phyloP scores from a whole-genome alignment of 2,888 invertebrate species.

The Tenthredo scrophulariae region DNA sequence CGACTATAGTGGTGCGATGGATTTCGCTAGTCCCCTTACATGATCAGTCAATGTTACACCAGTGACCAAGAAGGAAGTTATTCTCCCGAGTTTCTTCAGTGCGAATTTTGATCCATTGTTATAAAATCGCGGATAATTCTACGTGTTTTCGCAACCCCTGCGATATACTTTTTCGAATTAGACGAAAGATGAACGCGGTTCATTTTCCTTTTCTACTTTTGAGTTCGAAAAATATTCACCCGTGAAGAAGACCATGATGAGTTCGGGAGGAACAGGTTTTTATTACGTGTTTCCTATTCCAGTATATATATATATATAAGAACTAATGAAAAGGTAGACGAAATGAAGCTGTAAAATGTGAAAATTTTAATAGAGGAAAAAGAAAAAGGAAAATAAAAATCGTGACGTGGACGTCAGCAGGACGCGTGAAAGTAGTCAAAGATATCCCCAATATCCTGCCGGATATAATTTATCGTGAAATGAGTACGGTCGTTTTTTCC shows the following conservation, averaged over 20 bases:
- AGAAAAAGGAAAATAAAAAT: neutral
- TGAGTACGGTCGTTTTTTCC: slow-evolving; percentile 37
- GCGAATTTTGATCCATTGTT: neutral
- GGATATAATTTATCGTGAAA: slow-evolving; percentile 42
- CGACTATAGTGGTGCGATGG: neutral
- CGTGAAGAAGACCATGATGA: neutral
- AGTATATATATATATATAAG: neutral
- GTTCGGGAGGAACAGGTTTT: slow-evolving; percentile 2
- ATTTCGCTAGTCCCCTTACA: neutral
- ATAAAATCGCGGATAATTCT: neutral
- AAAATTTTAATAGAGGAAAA: slow-evolving; percentile 1
- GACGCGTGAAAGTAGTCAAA: slow-evolving; percentile 32
- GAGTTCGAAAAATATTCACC: neutral
- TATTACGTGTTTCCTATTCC: neutral
- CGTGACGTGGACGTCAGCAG: neutral
- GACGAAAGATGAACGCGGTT: neutral
- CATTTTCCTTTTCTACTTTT: neutral
- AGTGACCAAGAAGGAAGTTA: neutral
- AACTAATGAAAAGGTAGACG: slow-evolving; percentile 15
- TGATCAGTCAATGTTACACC: slow-evolving; percentile 19
- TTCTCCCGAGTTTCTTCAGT: neutral
- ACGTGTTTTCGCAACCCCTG: neutral
- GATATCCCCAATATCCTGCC: slow-evolving; percentile 22
- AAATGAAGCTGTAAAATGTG: slow-evolving; percentile 35
- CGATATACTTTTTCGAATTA: neutral